Conservation (phyloP, 2,113 vertebrate genomes). For the Dolichallabes microphthalmus region DNA sequence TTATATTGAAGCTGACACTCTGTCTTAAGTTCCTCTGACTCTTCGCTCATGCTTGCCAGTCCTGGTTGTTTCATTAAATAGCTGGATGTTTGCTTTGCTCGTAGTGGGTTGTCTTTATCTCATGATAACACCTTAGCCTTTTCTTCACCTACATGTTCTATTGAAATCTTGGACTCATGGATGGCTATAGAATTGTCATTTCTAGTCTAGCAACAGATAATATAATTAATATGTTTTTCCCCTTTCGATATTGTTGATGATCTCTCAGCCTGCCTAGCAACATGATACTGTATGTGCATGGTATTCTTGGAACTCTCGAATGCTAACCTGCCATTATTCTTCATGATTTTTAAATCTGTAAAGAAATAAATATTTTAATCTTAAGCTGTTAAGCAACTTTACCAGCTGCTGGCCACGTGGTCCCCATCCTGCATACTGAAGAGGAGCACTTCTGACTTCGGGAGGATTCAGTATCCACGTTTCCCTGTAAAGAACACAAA, state of each 20-base stretch:
- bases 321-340: not conserved
- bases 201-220: not conserved
- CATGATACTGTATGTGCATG: not conserved
- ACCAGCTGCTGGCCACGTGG: slow-evolving; percentile 95
- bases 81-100: not conserved
- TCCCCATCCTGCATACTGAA: slow-evolving; percentile 98
- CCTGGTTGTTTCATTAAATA: not conserved
- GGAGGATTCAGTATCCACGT: slow-evolving; percentile 91
- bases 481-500: slow-evolving; percentile 73
- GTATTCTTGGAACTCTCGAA: not conserved
- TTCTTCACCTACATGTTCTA: not conserved
- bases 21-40: not conserved
- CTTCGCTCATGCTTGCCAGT: not conserved
- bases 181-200: not conserved
- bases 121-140: not conserved
- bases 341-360: not conserved
- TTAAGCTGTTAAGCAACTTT: slow-evolving; percentile 58
- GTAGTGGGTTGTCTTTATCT: not conserved
- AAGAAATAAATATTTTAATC: no score
- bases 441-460: slow-evolving; percentile 88
- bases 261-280: not conserved
- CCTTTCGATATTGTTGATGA: not conserved
- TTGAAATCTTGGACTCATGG: not conserved
- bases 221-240: not conserved
- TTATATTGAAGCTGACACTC: not conserved